Evolutionary conservation across 2,113 vertebrate species (phyloP).

Genomic region (Mixornis gularis): DNA sequence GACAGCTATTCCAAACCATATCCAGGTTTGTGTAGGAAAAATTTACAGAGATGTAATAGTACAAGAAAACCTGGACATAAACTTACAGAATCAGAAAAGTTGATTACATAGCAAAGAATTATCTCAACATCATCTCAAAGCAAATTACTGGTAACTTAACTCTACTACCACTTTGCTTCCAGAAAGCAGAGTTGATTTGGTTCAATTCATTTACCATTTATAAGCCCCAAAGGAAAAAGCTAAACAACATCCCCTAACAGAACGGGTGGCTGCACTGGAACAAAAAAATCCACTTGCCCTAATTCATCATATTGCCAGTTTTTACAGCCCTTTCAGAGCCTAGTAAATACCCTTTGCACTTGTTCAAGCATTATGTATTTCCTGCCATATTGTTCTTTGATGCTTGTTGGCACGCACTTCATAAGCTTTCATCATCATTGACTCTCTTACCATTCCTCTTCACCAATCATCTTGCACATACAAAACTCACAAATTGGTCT

Average conservation of each 20-base stretch:
- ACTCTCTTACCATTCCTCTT: background rate
- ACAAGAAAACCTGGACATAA: background rate
- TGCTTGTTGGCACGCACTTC: accelerated
- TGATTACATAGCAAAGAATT: background rate
- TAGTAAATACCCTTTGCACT: background rate
- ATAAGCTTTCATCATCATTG: background rate
- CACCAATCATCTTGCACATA: background rate
- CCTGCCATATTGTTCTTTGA: background rate
- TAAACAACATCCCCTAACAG: background rate
- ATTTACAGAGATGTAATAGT: background rate
- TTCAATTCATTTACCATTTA: background rate
- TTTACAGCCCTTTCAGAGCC: background rate
- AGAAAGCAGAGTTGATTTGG: background rate
- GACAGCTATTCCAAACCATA: background rate
- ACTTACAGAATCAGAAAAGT: background rate
- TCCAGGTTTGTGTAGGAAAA: background rate
- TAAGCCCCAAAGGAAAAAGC: background rate
- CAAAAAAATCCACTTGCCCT: background rate
- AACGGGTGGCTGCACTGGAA: background rate
- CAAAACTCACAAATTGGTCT: background rate
- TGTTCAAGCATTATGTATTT: background rate
- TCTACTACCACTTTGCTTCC: background rate
- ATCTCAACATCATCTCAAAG: background rate
- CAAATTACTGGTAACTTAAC: background rate
- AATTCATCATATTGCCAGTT: background rate